Base-by-base conservation (phyloP, 2,797 vertebrate species). In the Typhlichthys subterraneus region DNA sequence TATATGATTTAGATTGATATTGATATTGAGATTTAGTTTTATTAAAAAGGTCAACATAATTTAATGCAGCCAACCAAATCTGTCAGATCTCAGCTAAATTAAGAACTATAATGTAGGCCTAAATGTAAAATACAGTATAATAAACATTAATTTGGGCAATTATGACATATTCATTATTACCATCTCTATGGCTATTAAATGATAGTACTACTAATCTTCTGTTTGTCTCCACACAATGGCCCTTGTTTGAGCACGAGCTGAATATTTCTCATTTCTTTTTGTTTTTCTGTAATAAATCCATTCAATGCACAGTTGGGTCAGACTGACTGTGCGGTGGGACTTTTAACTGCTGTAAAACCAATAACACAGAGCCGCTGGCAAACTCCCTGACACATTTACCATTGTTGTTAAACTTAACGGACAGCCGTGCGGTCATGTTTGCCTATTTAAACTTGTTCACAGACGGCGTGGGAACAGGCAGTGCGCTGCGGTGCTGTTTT, bases 331-430 rank as follows among this genome's bases (percentile, higher is more conserved):
- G 78, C 74, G 2, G 70, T 53, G 72, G 78, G 85, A 86, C 71
- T 77, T 76, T 63, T 65, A 74, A 71, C 76, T 84, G 74, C 72
- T 82, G 84, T 82, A 85, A 83, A 85, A 83, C 65, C 73, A 85
- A 86, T 82, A 85, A 85, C 57, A 42, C 31, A 64, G 62, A 69
- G 83, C 85, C 77, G 67, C 65, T 69, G 85, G 85, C 83, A 72
- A 63, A 63, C 82, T 83, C 76, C 63, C 49, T 82, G 69, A 80
- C 69, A 59, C 42, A 85, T 86, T 85, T 80, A 75, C 86, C 83
- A 78, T 73, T 56, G 70, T 60, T 72, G 77, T 80, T 79, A 73
- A 85, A 83, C 78, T 72, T 73, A n/a, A 80, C 79, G 69, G 77
- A 52, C 75, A 59, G 55, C 45, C 10, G 47, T 45, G 69, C 51